A percentile compares a stretch with the other conserved stretches of the same genome.
phyloP scores from a whole-genome alignment of 2,113 vertebrate genomes.

The Gobio gobio region DNA sequence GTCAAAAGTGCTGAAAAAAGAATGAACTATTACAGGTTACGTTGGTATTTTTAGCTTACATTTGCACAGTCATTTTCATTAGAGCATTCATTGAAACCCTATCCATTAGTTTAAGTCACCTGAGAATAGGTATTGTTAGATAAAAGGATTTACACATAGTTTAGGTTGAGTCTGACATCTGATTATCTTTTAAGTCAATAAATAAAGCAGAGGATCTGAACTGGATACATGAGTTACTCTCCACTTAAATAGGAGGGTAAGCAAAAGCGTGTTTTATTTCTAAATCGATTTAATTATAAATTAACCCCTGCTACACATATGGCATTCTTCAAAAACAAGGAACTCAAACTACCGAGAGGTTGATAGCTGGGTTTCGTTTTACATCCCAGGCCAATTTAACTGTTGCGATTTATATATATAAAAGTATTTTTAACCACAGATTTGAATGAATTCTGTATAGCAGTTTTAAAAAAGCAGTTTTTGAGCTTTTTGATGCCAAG shows the following conservation, averaged over 20 bases:
- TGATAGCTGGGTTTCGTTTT: not conserved
- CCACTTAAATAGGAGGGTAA: not conserved
- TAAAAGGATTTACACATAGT: not conserved
- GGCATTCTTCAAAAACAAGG: not conserved
- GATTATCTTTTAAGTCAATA: constrained; percentile 13
- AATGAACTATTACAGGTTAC: not conserved
- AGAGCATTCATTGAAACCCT: not conserved
- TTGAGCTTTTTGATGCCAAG: not conserved
- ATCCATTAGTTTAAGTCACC: not conserved
- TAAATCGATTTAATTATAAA: not conserved
- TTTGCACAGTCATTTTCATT: not conserved
- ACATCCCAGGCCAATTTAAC: not conserved
- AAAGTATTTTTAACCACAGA: not conserved
- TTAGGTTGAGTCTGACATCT: constrained; percentile 4
- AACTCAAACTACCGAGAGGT: not conserved
- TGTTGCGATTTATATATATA: not conserved
- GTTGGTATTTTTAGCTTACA: not conserved
- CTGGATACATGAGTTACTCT: not conserved
- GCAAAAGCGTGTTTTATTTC: not conserved
- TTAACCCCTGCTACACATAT: not conserved
- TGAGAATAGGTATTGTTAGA: not conserved
- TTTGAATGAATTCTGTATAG: not conserved
- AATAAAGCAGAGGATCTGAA: not conserved
- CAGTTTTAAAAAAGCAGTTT: not conserved
- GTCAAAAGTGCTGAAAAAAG: not conserved